Conservation (phyloP, 2,888 invertebrate species). For the Minunthozetes semirufus region DNA sequence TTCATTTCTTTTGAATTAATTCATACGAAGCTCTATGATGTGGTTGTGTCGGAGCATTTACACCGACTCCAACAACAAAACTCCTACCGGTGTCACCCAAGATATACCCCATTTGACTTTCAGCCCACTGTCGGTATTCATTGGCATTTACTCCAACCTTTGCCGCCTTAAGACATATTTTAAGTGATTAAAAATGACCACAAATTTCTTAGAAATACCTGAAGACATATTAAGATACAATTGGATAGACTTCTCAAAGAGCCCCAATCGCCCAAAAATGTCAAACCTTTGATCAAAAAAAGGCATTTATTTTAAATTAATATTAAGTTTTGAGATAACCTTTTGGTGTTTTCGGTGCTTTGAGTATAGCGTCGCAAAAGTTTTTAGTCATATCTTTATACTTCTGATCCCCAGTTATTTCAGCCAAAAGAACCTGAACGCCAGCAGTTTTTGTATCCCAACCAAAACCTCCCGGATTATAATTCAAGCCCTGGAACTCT, state of each 20-base stretch:
- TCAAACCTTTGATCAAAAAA: not conserved
- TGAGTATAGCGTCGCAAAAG: not conserved
- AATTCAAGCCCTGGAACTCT: not conserved
- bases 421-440: not conserved
- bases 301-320: not conserved
- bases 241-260: not conserved
- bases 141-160: not conserved
- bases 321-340: no score
- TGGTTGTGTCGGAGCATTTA: not conserved
- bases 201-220: not conserved
- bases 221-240: not conserved
- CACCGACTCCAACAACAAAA: not conserved
- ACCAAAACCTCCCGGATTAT: not conserved
- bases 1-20: not conserved
- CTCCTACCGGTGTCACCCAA: constrained; percentile 7
- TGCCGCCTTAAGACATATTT: not conserved
- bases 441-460: constrained; percentile 12
- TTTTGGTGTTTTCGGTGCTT: not conserved
- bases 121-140: not conserved
- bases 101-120: constrained; percentile 1
- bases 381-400: not conserved
- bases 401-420: not conserved
- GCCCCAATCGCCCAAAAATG: not conserved
- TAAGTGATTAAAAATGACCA: not conserved
- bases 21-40: not conserved